Conservation (phyloP, 2,797 vertebrate genomes). For the Megalops cyprinoides region DNA sequence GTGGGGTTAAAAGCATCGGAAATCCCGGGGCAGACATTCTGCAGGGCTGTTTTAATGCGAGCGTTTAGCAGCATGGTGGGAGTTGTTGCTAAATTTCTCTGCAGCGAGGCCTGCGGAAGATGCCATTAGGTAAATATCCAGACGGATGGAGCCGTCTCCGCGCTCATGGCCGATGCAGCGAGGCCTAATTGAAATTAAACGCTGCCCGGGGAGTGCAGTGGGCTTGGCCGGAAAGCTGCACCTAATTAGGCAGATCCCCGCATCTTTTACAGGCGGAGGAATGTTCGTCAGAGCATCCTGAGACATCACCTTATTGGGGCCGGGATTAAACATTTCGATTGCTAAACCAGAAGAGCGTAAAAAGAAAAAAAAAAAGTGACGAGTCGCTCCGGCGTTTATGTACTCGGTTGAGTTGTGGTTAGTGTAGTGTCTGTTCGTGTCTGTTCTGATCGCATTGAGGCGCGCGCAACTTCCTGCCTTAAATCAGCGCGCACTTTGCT, state of each 20-base stretch:
- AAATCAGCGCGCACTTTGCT: slow-evolving; percentile 48
- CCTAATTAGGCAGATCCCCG: slow-evolving; percentile 73
- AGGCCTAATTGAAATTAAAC: slow-evolving; percentile 79
- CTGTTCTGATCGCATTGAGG: too few relatives aligned
- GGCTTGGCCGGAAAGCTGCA: slow-evolving; percentile 74
- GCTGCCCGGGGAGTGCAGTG: slow-evolving; percentile 73
- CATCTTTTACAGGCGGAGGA: slow-evolving; percentile 70
- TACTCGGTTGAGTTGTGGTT: slow-evolving; percentile 14
- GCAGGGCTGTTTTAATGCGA: slow-evolving; percentile 4
- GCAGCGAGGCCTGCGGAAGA: slow-evolving; percentile 71
- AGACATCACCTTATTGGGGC: slow-evolving; percentile 66
- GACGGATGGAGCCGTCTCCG: slow-evolving; percentile 72
- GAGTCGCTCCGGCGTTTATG: slow-evolving; percentile 50
- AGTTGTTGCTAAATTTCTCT: slow-evolving; percentile 64
- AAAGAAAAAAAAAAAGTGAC: not conserved
- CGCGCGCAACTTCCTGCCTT: slow-evolving; percentile 59
- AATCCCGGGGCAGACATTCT: slow-evolving; percentile 26
- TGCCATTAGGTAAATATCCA: slow-evolving; percentile 71
- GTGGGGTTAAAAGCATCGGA: slow-evolving; percentile 28
- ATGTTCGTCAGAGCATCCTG: slow-evolving; percentile 74
- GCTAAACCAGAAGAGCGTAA: slow-evolving; percentile 62
- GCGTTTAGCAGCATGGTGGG: slow-evolving; percentile 51
- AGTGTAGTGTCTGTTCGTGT: too few relatives aligned
- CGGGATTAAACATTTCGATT: slow-evolving; percentile 65
- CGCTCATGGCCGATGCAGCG: slow-evolving; percentile 72